These are phyloP conservation scores for Sycon ciliatum DNA, from an alignment of 37 sponge, comb jelly and placozoan species.

Conservation along the genomic window DNA sequence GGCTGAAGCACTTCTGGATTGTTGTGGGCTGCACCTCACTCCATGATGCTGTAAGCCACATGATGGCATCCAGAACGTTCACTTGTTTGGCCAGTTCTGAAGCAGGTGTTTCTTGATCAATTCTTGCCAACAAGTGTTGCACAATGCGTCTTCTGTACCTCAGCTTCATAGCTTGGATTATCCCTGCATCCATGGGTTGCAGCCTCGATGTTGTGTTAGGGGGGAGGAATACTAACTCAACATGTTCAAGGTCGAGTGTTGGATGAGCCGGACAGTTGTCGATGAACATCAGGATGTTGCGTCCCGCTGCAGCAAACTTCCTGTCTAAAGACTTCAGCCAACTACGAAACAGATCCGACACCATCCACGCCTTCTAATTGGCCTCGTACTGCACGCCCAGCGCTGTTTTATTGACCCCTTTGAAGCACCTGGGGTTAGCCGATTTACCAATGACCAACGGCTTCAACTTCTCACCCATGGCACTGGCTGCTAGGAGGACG, in stretches of 20 bases:
- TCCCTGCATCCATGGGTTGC: slow-evolving; percentile 1
- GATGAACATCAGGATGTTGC: neutral
- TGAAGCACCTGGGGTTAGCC: slow-evolving; percentile 5
- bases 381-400: neutral
- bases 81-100: neutral
- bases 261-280: slow-evolving; percentile 15
- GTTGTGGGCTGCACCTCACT: neutral
- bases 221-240: neutral
- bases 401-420: too few relatives aligned
- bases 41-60: slow-evolving; percentile 9
- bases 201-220: slow-evolving; percentile 12
- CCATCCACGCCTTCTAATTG: slow-evolving; percentile 9
- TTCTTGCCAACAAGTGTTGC: neutral
- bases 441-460: slow-evolving; percentile 30
- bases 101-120: neutral
- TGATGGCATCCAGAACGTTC: slow-evolving; percentile 9
- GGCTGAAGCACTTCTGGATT: neutral
- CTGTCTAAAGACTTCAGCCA: neutral
- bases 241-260: neutral
- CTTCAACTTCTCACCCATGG: slow-evolving; percentile 18
- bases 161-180: neutral
- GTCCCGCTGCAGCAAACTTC: neutral
- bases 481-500: slow-evolving; percentile 18
- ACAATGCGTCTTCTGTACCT: neutral
- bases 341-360: neutral